Evolutionary conservation across 2,113 vertebrate species (phyloP), one percentile per base, ranked within the genome.

Genomic region (Aythya baeri): DNA sequence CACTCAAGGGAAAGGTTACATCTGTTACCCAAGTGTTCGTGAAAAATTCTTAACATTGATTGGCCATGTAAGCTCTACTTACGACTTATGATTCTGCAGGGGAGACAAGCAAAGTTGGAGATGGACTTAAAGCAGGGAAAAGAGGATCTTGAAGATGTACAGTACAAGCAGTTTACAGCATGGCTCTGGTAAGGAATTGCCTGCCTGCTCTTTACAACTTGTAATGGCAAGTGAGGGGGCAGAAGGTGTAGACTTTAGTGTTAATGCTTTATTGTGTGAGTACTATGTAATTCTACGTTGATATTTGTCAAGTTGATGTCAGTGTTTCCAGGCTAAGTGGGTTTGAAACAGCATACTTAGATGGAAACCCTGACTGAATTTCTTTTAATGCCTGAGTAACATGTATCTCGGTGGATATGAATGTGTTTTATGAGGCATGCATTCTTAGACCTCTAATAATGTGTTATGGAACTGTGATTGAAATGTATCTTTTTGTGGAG

Each of bases 181-280:
- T 99, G 99, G 99, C 97, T 99, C 41, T 99, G 99, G 99, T 99
- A 97, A 98, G 98, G 34, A 50, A 74, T 11, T 54, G 8, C 31
- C 16, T 6, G 4, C 88, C 57, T 66, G 49, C 17, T 83, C 25
- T 43, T 95, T 17, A 15, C 75, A 9, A 21, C 36, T 95, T 91
- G 22, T 57, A 52, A 21, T 31, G 36, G 43, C 70, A 73, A 44
- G 6, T 17, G n/a, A 81, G 23, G 13, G 11, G 2, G 9, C 34
- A 63, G 36, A n/a, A 34, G 41, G 17, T 75, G 18, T 13, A 23
- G 75, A 43, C 15, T 43, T 57, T 3, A 25, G 22, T 61, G 17
- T 66, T 88, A 68, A 55, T 26, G 11, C 31, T 73, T 68, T 79
- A 11, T 52, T 62, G 20, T 36, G 1, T 59, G 38, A 77, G 25